These are phyloP conservation scores for Alcedo quadribrachys DNA, from an alignment of 2,797 vertebrate species.

Conservation along the genomic window DNA sequence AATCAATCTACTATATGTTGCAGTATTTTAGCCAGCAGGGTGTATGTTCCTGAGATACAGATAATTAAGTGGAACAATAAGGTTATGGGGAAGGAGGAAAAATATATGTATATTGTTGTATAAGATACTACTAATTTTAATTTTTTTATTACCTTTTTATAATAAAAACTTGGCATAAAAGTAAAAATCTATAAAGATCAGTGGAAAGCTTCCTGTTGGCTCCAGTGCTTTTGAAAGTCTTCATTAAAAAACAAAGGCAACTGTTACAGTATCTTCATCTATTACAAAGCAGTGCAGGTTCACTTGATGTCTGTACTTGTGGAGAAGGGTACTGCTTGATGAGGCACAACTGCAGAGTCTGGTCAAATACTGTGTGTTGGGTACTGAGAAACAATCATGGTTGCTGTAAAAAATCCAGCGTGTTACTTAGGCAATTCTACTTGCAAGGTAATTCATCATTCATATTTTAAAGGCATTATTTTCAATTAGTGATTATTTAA, in stretches of 20 bases:
- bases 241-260: neutral
- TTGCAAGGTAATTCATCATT: neutral
- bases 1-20: neutral
- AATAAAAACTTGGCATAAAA: neutral
- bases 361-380: neutral
- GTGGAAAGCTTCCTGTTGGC: neutral
- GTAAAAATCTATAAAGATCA: neutral
- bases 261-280: neutral
- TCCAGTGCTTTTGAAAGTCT: neutral
- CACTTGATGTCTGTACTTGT: neutral
- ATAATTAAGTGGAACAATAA: neutral
- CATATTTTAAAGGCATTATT: neutral
- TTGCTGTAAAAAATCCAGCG: neutral
- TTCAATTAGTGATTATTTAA: neutral
- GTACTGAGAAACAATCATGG: neutral
- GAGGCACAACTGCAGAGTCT: neutral
- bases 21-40: neutral
- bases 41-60: neutral
- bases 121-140: neutral
- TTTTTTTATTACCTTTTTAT: neutral
- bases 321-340: neutral
- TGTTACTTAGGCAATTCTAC: neutral
- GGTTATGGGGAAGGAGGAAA: neutral
- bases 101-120: neutral
- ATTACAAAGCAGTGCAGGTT: neutral